Evolutionary conservation across 2,113 vertebrate species (phyloP), one percentile per base, ranked within the genome.

Genomic region (Morone saxatilis): DNA sequence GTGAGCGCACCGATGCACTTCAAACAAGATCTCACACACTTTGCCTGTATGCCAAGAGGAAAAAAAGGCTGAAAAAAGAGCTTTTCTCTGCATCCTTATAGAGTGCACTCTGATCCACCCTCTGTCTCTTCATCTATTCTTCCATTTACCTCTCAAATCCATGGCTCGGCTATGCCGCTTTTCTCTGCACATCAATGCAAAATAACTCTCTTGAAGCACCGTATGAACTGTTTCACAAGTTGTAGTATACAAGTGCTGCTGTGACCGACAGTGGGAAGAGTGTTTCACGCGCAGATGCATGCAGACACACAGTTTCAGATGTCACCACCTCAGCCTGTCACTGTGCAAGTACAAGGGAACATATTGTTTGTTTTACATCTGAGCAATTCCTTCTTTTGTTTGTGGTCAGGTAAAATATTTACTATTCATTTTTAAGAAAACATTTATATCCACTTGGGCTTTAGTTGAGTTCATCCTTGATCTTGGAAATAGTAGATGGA

Each of bases 1-100:
- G 84, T 69, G 78, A 85, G 71, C 63, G 22, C 57, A 36, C 69
- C 1, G 48, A 80, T 86, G 76, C 74, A 84, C 88, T 92, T 93
- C 86, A 91, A 86, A 92, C 66, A 80, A 79, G 78, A 86, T 81
- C 81, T 83, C 73, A 62, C 68, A 84, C 72, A 66, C 59, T 78
- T 76, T 79, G 40, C 73, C 13, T 57, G 71, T 50, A 56, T 78
- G 76, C 84, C 74, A 59, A 70, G 68, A 56, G 68, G 40, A 83
- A 78, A 78, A 51, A 78, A 51, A 66, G 11, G 22, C 38, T n/a
- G 51, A 16, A 45, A 66, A 73, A 69, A 59, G 50, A 17, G 70
- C 47, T 83, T 90, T 80, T 50, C 59, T 84, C 41, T 38, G 70
- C 79, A 66, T 77, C 75, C 76, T 81, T 80, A 84, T 22, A 48